phyloP scores from a whole-genome alignment of 1,140 invertebrate species.

The Drosophila bifasciata region DNA sequence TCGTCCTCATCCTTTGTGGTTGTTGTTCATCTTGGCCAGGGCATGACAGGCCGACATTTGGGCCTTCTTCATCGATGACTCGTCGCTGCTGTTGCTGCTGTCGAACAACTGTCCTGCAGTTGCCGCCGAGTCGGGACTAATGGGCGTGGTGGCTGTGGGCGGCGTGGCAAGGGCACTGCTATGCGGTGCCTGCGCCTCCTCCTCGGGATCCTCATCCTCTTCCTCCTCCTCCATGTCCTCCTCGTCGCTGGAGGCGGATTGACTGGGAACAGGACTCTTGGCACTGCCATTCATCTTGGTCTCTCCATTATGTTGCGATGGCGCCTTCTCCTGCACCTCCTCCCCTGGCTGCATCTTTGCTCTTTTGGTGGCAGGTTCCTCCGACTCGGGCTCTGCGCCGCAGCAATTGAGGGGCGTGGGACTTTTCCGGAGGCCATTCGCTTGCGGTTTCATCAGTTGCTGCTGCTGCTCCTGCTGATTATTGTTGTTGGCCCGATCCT shows the following conservation, averaged over 20 bases:
- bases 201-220: conserved; percentile 9
- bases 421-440: conserved; percentile 58
- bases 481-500: conserved; percentile 70
- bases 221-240: conserved; percentile 38
- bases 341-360: conserved; percentile 42
- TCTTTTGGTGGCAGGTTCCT: conserved; percentile 53
- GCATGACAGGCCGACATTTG: conserved; percentile 75
- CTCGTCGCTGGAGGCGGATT: conserved; percentile 26
- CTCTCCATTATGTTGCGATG: conserved; percentile 2
- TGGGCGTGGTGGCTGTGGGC: conserved; percentile 74
- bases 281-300: conserved; percentile 25
- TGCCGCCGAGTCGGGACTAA: conserved; percentile 76
- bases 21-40: conserved; percentile 69
- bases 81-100: conserved; percentile 81
- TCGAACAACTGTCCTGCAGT: conserved; percentile 79
- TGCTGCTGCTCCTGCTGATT: conserved; percentile 44
- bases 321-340: background rate
- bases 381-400: conserved; percentile 2
- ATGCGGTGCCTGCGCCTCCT: conserved; percentile 60
- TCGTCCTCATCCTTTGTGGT: no score
- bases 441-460: conserved; percentile 26
- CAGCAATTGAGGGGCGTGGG: conserved; percentile 55
- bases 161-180: conserved; percentile 67
- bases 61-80: conserved; percentile 74
- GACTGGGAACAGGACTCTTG: conserved; percentile 51